A percentile compares a stretch with the other conserved stretches of the same genome.
Evolutionary conservation across 1,140 invertebrate species (phyloP).

Genomic region (Saccostrea glomerata): DNA sequence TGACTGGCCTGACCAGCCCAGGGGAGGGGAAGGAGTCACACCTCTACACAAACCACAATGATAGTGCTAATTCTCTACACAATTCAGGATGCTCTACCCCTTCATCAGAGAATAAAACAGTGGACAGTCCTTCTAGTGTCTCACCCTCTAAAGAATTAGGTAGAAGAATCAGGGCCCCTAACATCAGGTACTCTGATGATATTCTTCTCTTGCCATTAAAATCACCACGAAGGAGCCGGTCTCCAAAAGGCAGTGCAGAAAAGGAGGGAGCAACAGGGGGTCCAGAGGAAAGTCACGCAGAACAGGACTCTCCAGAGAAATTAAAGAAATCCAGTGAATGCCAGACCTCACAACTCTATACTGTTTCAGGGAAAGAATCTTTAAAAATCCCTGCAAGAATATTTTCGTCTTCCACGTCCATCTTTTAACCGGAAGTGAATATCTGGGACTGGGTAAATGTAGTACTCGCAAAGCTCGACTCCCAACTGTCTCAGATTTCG

Average conservation of each 20-base stretch:
- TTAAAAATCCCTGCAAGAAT: constrained; percentile 86
- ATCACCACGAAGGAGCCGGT: constrained; percentile 42
- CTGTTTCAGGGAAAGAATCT: constrained; percentile 83
- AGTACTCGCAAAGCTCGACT: too few relatives aligned
- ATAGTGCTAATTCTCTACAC: background rate
- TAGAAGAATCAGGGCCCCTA: constrained; percentile 53
- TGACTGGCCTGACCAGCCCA: background rate
- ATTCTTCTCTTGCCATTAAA: constrained; percentile 56
- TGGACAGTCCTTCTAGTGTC: background rate
- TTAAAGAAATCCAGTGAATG: constrained; percentile 40
- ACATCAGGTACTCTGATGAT: constrained; percentile 55
- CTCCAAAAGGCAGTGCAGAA: constrained; percentile 35
- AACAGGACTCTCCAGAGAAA: constrained; percentile 7
- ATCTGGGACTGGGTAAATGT: background rate
- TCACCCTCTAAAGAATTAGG: constrained; percentile 44
- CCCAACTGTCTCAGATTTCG: too few relatives aligned
- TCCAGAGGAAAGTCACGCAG: background rate
- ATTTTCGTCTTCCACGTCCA: constrained; percentile 84
- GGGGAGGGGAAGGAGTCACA: background rate
- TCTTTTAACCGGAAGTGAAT: background rate
- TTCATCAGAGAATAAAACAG: background rate
- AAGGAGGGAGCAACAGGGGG: background rate
- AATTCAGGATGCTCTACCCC: background rate
- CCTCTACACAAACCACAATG: constrained; percentile 2
- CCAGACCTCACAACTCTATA: constrained; percentile 57